Evolutionary conservation across 2,113 vertebrate species (phyloP).

Genomic region (Pterocles orientalis): DNA sequence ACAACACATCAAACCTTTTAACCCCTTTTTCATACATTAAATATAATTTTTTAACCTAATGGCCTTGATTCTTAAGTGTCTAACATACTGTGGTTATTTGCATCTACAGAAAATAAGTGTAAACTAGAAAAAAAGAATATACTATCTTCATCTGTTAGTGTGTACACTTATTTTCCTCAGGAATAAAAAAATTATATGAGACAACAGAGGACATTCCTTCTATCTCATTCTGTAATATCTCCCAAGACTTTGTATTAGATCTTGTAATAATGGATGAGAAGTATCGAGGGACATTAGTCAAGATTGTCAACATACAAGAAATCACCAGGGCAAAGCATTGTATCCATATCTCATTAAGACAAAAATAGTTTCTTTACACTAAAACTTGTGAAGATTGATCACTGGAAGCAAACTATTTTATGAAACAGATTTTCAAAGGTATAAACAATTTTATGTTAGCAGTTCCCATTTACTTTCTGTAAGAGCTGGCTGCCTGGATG

Average conservation of each 20-base stretch:
- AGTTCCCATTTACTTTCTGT: not conserved
- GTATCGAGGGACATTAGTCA: slow-evolving; percentile 4
- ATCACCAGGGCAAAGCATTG: slow-evolving; percentile 27
- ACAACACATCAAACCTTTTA: not conserved
- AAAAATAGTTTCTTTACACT: slow-evolving; percentile 33
- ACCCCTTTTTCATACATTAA: not conserved
- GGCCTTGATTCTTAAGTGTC: not conserved
- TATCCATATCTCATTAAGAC: slow-evolving; percentile 53
- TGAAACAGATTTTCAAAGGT: slow-evolving; percentile 6
- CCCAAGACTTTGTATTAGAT: slow-evolving; percentile 1
- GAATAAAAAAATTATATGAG: not conserved
- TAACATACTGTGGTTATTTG: not conserved
- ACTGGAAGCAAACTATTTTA: not conserved
- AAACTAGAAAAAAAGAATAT: not conserved
- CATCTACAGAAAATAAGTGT: not conserved
- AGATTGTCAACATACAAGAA: slow-evolving; percentile 33
- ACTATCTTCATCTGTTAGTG: not conserved
- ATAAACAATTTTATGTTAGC: not conserved
- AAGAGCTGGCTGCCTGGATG: not conserved
- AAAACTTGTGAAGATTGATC: slow-evolving; percentile 36
- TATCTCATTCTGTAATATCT: not conserved
- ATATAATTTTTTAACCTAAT: not conserved
- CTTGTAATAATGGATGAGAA: slow-evolving; percentile 46
- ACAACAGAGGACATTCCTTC: not conserved
- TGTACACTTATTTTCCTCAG: not conserved